phyloP scores from a whole-genome alignment of 2,888 invertebrate species.

The Piscicola geometra region DNA sequence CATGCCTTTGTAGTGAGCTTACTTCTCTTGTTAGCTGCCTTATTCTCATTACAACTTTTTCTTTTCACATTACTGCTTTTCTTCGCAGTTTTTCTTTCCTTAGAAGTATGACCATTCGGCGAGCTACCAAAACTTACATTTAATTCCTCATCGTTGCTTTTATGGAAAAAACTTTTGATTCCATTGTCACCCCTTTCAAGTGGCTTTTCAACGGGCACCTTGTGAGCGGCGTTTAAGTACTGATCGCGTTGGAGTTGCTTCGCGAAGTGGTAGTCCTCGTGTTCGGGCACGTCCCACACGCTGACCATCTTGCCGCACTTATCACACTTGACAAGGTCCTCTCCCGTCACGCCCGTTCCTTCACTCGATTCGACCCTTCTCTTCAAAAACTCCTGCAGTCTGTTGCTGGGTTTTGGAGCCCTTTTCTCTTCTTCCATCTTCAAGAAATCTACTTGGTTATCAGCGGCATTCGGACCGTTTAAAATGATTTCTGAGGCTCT shows the following conservation, averaged over 20 bases:
- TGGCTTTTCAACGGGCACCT: background rate
- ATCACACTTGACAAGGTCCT: slow-evolving; percentile 60
- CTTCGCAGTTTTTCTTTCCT: too few species aligned
- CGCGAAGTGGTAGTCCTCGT: slow-evolving; percentile 80
- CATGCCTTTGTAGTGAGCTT: too few species aligned
- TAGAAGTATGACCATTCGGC: too few species aligned
- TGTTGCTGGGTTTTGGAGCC: background rate
- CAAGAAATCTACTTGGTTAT: background rate
- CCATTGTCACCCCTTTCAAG: too few species aligned
- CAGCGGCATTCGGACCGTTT: background rate
- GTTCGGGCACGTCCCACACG: slow-evolving; percentile 66
- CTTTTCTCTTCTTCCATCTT: background rate
- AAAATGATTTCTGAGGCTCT: background rate
- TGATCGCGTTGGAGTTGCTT: slow-evolving; percentile 64
- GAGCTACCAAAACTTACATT: too few species aligned
- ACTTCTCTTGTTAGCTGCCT: too few species aligned
- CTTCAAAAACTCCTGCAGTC: slow-evolving; percentile 17
- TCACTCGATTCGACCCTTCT: background rate
- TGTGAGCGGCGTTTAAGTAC: background rate
- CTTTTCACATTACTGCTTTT: too few species aligned
- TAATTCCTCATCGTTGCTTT: too few species aligned
- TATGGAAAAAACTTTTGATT: too few species aligned
- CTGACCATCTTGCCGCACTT: slow-evolving; percentile 67
- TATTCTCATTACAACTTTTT: too few species aligned
- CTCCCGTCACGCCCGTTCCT: background rate